Evolutionary conservation across 2,113 vertebrate genomes (phyloP).

Genomic region (Uropsilus gracilis): DNA sequence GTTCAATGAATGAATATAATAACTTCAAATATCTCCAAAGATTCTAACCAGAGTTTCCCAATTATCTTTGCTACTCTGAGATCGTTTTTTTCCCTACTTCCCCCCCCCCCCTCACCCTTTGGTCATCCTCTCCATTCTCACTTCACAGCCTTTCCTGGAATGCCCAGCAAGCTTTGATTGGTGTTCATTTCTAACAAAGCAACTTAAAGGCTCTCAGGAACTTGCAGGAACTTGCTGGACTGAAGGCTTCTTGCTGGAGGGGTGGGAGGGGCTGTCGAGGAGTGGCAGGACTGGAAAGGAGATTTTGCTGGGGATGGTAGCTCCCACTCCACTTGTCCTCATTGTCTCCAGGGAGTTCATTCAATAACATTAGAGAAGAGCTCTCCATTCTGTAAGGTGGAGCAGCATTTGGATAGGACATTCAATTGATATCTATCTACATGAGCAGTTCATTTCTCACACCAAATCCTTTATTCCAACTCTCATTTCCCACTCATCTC

Average conservation of each 20-base stretch:
- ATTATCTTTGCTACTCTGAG: neutral
- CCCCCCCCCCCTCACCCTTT: too few relatives aligned
- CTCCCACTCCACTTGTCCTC: neutral
- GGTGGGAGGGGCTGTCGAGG: rapidly evolving
- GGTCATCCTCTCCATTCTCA: neutral
- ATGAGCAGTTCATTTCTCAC: neutral
- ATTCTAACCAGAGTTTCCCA: neutral
- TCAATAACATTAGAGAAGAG: neutral
- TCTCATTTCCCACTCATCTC: neutral
- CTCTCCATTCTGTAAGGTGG: neutral
- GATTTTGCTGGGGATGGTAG: neutral
- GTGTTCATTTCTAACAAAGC: neutral
- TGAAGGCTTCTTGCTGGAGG: neutral
- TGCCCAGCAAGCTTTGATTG: neutral
- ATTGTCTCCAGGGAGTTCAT: neutral
- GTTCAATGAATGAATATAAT: neutral
- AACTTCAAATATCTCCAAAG: neutral
- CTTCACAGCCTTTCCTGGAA: neutral
- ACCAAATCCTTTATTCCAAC: neutral
- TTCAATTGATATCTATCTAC: neutral
- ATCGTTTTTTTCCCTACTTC: neutral
- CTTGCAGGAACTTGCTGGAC: neutral
- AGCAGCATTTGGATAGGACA: neutral
- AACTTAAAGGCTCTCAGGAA: neutral
- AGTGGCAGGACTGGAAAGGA: neutral